Evolutionary conservation across 2,888 invertebrate species (phyloP).

Genomic region (Athrips mouffetella): DNA sequence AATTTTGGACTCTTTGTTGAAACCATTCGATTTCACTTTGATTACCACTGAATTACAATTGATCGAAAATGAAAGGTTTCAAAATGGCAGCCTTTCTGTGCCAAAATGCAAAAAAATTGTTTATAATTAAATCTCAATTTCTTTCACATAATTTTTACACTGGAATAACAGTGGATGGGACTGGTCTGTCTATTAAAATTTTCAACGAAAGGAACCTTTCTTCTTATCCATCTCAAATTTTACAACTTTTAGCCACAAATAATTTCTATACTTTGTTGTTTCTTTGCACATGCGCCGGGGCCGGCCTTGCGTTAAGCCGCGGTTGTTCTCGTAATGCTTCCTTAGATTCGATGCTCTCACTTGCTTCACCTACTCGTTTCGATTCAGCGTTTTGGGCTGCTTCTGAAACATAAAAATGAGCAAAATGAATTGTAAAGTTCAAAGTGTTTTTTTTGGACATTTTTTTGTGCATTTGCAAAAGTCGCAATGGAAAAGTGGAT

Average conservation of each 20-base stretch:
- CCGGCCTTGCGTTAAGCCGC: conserved; percentile 32
- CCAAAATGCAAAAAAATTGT: background rate
- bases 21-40: background rate
- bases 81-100: too few relatives aligned
- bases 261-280: conserved; percentile 13
- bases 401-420: conserved; percentile 25
- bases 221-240: background rate
- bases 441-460: too few relatives aligned
- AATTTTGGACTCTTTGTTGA: too few relatives aligned
- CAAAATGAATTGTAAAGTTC: background rate
- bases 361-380: conserved; percentile 34
- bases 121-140: background rate
- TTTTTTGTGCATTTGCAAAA: too few relatives aligned
- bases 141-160: background rate
- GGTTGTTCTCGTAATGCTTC: conserved; percentile 31
- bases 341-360: conserved; percentile 32
- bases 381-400: conserved; percentile 30
- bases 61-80: too few relatives aligned
- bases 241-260: background rate
- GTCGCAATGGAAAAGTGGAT: too few relatives aligned
- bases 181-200: too few relatives aligned
- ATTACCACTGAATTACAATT: background rate
- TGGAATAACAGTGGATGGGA: background rate
- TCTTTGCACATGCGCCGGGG: conserved; percentile 31
- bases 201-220: too few relatives aligned